phyloP scores from a whole-genome alignment of 37 sponge, comb jelly and placozoan genomes.

The Hormiphora californensis region DNA sequence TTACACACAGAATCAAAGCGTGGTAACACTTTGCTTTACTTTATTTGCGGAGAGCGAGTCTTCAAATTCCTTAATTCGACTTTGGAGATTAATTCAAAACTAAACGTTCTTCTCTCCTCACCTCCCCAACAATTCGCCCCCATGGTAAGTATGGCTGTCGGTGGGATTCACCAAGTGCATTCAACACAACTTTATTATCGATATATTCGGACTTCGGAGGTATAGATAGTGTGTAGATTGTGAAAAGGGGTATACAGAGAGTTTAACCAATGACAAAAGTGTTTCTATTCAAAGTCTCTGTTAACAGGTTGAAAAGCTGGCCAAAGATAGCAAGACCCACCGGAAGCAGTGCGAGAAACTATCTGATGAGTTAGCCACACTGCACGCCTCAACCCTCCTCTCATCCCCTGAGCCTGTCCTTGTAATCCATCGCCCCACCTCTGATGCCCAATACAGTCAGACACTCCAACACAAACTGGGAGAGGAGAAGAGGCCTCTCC shows the following conservation, averaged over 20 bases:
- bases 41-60: constrained; percentile 78
- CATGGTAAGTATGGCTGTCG: constrained; percentile 53
- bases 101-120: constrained; percentile 66
- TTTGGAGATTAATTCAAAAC: constrained; percentile 59
- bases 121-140: not conserved
- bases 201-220: no score
- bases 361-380: constrained; percentile 14
- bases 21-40: constrained; percentile 71
- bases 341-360: constrained; percentile 11
- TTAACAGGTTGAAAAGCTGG: constrained; percentile 52
- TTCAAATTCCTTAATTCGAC: constrained; percentile 55
- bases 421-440: not conserved
- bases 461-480: not conserved
- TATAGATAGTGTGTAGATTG: no score
- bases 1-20: constrained; percentile 76
- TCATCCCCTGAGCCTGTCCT: not conserved
- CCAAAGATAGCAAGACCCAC: not conserved
- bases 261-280: no score
- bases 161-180: no score
- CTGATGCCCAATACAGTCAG: constrained; percentile 17
- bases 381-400: not conserved
- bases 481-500: constrained; percentile 28
- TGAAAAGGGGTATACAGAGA: no score
- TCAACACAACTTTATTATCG: no score
- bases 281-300: no score